These are phyloP conservation scores for Ondatra zibethicus DNA, from an alignment of 2,113 vertebrate genomes.

Conservation along the genomic window DNA sequence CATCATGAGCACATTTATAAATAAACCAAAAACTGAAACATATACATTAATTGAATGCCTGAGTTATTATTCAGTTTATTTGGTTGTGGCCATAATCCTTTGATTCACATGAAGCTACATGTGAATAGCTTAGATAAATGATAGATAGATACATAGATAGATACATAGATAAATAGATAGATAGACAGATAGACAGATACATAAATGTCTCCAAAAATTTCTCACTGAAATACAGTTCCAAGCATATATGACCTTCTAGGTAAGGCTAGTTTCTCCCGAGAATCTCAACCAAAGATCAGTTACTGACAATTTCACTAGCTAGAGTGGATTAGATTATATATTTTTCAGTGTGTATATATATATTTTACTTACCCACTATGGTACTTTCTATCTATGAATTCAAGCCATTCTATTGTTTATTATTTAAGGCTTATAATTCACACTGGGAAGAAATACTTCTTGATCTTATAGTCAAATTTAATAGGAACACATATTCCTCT, in stretches of 20 bases:
- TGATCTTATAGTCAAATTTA: background rate
- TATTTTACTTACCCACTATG: background rate
- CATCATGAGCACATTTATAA: background rate
- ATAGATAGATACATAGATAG: background rate
- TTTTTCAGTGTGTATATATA: background rate
- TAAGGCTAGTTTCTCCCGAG: background rate
- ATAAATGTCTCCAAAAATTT: background rate
- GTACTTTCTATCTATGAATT: background rate
- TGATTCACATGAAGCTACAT: constrained; percentile 1
- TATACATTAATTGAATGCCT: background rate
- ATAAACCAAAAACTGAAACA: background rate
- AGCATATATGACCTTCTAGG: background rate
- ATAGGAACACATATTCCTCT: background rate
- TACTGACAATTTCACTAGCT: background rate
- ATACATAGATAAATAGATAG: background rate
- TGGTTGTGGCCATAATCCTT: background rate
- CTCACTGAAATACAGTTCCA: background rate
- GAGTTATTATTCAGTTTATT: background rate
- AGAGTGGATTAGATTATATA: background rate
- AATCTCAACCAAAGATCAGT: background rate
- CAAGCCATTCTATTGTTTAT: background rate
- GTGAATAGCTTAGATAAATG: background rate
- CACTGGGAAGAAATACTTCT: background rate
- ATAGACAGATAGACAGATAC: background rate
- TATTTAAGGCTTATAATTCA: constrained; percentile 12